phyloP scores from a whole-genome alignment of 2,113 vertebrate species.

The Lycaon pictus region DNA sequence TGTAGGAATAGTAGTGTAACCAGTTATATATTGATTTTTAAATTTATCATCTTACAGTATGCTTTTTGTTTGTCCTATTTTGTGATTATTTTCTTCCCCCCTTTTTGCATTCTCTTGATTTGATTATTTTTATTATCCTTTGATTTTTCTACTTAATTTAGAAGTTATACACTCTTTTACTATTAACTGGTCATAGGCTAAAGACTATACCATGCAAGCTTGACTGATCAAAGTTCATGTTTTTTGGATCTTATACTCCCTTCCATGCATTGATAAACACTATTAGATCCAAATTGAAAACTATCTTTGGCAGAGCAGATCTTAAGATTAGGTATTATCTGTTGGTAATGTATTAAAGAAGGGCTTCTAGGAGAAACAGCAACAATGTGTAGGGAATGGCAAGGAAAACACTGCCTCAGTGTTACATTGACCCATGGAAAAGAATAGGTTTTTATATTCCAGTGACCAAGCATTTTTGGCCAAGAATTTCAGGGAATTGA shows the following conservation, averaged over 20 bases:
- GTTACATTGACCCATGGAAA: neutral
- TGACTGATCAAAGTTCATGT: neutral
- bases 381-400: neutral
- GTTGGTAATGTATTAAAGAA: neutral
- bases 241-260: neutral
- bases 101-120: neutral
- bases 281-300: neutral
- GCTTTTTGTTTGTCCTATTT: constrained; percentile 8
- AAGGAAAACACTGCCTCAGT: neutral
- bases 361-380: neutral
- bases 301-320: neutral
- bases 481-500: neutral
- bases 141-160: neutral
- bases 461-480: neutral
- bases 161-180: neutral
- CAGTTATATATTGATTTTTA: neutral
- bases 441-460: neutral
- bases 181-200: neutral
- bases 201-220: neutral
- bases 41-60: neutral
- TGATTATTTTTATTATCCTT: neutral
- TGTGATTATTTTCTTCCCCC: neutral
- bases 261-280: neutral
- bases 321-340: neutral
- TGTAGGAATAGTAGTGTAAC: neutral